These are phyloP conservation scores for Sycobia sp. DNA, from an alignment of 1,140 invertebrate genomes.

Conservation along the genomic window DNA sequence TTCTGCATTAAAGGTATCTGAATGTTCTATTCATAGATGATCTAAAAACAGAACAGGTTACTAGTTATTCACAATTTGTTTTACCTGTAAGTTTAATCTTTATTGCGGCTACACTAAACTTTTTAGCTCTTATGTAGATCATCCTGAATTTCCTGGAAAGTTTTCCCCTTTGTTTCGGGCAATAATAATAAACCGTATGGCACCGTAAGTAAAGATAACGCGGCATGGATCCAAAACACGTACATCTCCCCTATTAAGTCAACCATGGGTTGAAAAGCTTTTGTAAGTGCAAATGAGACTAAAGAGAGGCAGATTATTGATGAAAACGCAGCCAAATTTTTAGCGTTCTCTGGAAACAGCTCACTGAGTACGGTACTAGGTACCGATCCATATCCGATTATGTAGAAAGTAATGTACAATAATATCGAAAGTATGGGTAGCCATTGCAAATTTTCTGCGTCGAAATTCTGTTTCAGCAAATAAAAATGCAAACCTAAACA, in stretches of 20 bases:
- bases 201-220: slow-evolving; percentile 65
- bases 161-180: slow-evolving; percentile 82
- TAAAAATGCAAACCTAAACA: slow-evolving; percentile 68
- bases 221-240: slow-evolving; percentile 76
- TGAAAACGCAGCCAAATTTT: slow-evolving; percentile 70
- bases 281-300: slow-evolving; percentile 71
- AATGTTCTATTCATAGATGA: too few species aligned
- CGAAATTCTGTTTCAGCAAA: slow-evolving; percentile 58
- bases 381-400: slow-evolving; percentile 71
- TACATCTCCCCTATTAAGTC: slow-evolving; percentile 68
- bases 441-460: slow-evolving; percentile 45
- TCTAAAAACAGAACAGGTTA: too few species aligned
- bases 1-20: too few species aligned
- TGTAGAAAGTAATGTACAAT: slow-evolving; percentile 50
- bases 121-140: too few species aligned
- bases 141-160: slow-evolving; percentile 58
- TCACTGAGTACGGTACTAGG: slow-evolving; percentile 75
- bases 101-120: too few species aligned
- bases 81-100: too few species aligned
- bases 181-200: slow-evolving; percentile 63
- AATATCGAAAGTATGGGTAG: slow-evolving; percentile 29
- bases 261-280: slow-evolving; percentile 70
- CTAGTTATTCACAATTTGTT: too few species aligned
- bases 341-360: slow-evolving; percentile 72
- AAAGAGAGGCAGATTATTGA: slow-evolving; percentile 72